phyloP scores from a whole-genome alignment of 2,113 vertebrate genomes.

The Poeciliopsis turrubarensis region DNA sequence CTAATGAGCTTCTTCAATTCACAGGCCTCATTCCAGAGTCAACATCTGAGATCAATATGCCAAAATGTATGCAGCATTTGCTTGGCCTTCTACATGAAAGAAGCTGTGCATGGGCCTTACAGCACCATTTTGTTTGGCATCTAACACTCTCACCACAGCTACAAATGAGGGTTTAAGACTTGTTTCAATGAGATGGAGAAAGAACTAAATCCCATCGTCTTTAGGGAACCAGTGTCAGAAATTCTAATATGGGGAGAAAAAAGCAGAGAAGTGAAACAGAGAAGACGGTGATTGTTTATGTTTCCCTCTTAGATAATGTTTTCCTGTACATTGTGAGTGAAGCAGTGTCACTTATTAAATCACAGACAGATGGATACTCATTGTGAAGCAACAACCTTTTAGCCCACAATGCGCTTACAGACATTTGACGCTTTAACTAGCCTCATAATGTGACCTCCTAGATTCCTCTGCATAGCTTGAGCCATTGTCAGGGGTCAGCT shows the following conservation, averaged over 20 bases:
- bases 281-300: conserved; percentile 27
- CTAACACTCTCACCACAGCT: neutral
- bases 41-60: conserved; percentile 64
- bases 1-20: conserved; percentile 69
- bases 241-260: conserved; percentile 49
- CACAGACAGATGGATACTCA: conserved; percentile 32
- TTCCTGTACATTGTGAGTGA: conserved; percentile 41
- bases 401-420: conserved; percentile 46
- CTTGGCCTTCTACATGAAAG: conserved; percentile 54
- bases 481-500: conserved; percentile 54
- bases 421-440: conserved; percentile 60
- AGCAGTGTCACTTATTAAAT: conserved; percentile 54
- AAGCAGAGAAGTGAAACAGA: conserved; percentile 30
- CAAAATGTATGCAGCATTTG: conserved; percentile 51
- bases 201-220: conserved; percentile 29
- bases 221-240: conserved; percentile 43
- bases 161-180: conserved; percentile 33
- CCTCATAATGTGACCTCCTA: conserved; percentile 56
- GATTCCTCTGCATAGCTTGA: conserved; percentile 30
- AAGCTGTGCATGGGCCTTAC: conserved; percentile 43
- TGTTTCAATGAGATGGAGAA: conserved; percentile 58
- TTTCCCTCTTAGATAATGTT: conserved; percentile 44
- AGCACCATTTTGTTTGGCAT: conserved; percentile 15
- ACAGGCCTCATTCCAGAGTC: conserved; percentile 61
- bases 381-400: conserved; percentile 29